Evolutionary conservation across 2,113 vertebrate genomes (phyloP).

Genomic region (Calidris pugnax): DNA sequence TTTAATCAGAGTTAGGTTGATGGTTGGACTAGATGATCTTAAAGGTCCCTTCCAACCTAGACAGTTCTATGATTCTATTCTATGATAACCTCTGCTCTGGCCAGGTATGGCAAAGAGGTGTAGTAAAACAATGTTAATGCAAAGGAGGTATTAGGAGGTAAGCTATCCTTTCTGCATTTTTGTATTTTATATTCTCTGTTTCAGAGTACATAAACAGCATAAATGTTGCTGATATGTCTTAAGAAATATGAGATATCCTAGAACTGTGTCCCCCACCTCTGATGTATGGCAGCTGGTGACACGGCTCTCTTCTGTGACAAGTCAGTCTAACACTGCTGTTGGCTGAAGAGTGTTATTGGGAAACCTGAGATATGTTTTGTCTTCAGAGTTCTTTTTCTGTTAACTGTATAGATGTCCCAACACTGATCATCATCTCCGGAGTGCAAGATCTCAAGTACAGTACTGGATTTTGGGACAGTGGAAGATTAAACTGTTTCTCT

Average conservation of each 20-base stretch:
- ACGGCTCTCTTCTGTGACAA: not conserved
- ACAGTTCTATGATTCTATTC: too few species aligned
- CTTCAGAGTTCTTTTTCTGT: not conserved
- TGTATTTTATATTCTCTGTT: not conserved
- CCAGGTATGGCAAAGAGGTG: not conserved
- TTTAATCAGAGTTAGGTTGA: too few species aligned
- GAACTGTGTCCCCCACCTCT: not conserved
- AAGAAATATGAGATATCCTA: not conserved
- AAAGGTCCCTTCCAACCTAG: too few species aligned
- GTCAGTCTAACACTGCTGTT: not conserved
- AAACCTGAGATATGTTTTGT: not conserved
- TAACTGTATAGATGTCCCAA: not conserved
- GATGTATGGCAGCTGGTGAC: not conserved
- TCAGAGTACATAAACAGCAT: not conserved
- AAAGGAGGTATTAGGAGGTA: not conserved
- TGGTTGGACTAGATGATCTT: too few species aligned
- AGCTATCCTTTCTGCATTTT: not conserved
- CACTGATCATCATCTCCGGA: not conserved
- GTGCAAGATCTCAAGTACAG: not conserved
- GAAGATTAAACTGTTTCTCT: not conserved
- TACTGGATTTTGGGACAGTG: not conserved
- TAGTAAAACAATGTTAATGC: not conserved
- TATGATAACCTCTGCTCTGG: not conserved
- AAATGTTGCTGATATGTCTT: not conserved
- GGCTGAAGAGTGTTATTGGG: not conserved